These are phyloP conservation scores for Trichogramma dendrolimi DNA, from an alignment of 2,888 invertebrate genomes.

Conservation along the genomic window DNA sequence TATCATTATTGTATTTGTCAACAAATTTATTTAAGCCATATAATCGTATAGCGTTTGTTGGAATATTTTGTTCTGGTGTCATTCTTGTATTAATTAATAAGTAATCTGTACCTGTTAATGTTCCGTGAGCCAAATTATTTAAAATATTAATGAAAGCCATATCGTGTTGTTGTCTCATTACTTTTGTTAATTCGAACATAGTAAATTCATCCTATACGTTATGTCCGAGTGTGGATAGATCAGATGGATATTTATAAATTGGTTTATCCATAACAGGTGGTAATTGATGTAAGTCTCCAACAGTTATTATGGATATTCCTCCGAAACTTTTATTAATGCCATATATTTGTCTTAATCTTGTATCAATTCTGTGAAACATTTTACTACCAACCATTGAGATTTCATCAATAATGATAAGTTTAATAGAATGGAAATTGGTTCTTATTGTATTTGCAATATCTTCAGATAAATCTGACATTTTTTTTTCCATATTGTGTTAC, in stretches of 20 bases:
- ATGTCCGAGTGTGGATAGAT: conserved; percentile 14
- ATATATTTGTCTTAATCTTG: conserved; percentile 39
- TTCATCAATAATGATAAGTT: conserved; percentile 43
- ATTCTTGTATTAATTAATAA: conserved; percentile 27
- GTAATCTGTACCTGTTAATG: conserved; percentile 32
- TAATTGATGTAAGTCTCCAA: conserved; percentile 44
- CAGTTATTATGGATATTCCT: conserved; percentile 38
- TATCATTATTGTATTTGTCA: conserved; percentile 15
- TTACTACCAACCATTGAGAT: conserved; percentile 40
- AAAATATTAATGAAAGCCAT: conserved; percentile 32
- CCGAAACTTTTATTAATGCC: conserved; percentile 34
- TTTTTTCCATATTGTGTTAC: conserved; percentile 4
- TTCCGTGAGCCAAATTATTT: conserved; percentile 34
- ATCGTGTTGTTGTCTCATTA: conserved; percentile 40
- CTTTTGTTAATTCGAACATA: conserved; percentile 37
- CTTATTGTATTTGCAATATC: conserved; percentile 30
- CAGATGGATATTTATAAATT: conserved; percentile 29
- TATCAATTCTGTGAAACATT: conserved; percentile 35
- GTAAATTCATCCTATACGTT: conserved; percentile 33
- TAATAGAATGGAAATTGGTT: conserved; percentile 29
- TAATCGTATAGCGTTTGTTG: conserved; percentile 4
- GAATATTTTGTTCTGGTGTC: conserved; percentile 22
- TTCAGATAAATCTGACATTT: conserved; percentile 16
- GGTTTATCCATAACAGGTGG: conserved; percentile 37
- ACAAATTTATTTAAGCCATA: not conserved